These are phyloP conservation scores for Hypotaenidia philippensis DNA, from an alignment of 2,797 vertebrate species.

Conservation along the genomic window DNA sequence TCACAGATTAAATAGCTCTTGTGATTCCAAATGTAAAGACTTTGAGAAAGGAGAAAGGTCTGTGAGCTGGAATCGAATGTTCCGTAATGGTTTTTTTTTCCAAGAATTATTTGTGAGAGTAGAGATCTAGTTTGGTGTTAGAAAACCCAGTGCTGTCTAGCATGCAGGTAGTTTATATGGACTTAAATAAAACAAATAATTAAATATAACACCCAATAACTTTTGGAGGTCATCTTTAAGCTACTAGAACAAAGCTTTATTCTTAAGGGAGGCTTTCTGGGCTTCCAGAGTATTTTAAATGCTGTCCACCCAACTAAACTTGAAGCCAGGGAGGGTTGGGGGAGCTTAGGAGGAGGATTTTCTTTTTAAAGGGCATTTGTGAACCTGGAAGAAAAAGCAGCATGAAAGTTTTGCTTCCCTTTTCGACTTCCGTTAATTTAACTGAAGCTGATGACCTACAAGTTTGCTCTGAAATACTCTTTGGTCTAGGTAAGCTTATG, in stretches of 20 bases:
- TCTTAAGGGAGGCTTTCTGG: constrained; percentile 14
- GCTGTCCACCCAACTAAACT: background rate
- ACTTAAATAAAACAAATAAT: background rate
- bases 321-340: background rate
- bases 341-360: background rate
- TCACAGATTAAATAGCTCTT: too few species aligned
- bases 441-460: background rate
- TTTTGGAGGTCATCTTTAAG: constrained; percentile 54
- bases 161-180: background rate
- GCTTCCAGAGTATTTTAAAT: background rate
- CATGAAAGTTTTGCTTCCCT: background rate
- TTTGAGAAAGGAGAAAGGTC: too few species aligned
- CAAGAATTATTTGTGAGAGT: background rate
- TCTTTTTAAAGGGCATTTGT: background rate
- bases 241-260: constrained; percentile 16
- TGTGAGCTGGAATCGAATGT: background rate
- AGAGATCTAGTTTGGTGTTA: background rate
- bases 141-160: background rate
- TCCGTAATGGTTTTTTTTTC: background rate
- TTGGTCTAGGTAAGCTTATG: background rate
- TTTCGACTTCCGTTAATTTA: constrained; percentile 22
- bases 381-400: background rate
- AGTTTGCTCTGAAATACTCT: background rate
- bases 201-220: background rate
- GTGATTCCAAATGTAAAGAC: too few species aligned